phyloP scores from a whole-genome alignment of 2,113 vertebrate genomes.

The Nerophis lumbriciformis region DNA sequence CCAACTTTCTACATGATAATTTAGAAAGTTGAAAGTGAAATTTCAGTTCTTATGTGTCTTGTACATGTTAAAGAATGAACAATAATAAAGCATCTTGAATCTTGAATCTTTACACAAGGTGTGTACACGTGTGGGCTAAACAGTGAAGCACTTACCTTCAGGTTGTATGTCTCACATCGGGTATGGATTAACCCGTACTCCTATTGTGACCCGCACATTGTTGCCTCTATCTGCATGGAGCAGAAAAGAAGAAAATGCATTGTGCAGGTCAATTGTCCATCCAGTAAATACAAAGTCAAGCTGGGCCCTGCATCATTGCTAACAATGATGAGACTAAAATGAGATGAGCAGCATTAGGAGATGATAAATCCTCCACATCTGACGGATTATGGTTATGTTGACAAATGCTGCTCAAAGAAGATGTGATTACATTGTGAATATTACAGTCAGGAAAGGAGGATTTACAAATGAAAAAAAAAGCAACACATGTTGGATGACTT shows the following conservation, averaged over 20 bases:
- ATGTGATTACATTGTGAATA: constrained; percentile 65
- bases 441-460: constrained; percentile 58
- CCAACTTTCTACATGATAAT: no score
- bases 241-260: constrained; percentile 24
- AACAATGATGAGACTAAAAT: constrained; percentile 66
- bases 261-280: constrained; percentile 40
- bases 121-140: not conserved
- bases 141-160: constrained; percentile 7
- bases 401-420: constrained; percentile 67
- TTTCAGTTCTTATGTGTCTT: no score
- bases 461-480: constrained; percentile 22
- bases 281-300: constrained; percentile 62
- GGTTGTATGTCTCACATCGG: not conserved
- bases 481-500: constrained; percentile 31
- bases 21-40: no score
- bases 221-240: constrained; percentile 44
- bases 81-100: no score
- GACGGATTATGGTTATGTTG: constrained; percentile 69
- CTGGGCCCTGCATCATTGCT: constrained; percentile 43
- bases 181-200: constrained; percentile 21
- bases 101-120: constrained; percentile 25
- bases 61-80: no score
- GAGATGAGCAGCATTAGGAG: constrained; percentile 67
- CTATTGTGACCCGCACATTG: constrained; percentile 21
- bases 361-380: constrained; percentile 67